A percentile compares a stretch with the other conserved stretches of the same genome.
These are phyloP conservation scores for Pyrrhopygopsis socrates DNA, from an alignment of 2,888 invertebrate genomes.

Conservation along the genomic window DNA sequence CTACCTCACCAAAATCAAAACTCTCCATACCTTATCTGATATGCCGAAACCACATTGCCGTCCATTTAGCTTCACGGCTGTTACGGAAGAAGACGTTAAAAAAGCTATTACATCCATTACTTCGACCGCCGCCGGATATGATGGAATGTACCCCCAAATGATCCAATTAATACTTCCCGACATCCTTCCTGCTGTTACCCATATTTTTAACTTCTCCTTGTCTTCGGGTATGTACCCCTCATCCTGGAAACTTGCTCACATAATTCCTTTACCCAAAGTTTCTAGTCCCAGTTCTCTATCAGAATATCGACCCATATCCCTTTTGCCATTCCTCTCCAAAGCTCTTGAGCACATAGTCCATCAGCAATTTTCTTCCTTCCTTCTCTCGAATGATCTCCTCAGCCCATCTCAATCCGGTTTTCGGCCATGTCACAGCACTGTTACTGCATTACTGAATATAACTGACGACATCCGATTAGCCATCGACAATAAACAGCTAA, in stretches of 20 bases:
- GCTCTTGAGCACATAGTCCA: slow-evolving; percentile 11
- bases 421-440: no score
- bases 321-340: slow-evolving; percentile 13
- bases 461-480: background rate
- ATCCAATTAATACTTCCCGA: background rate
- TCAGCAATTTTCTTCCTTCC: background rate
- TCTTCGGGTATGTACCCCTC: background rate
- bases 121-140: slow-evolving; percentile 7
- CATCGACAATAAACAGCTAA: slow-evolving; percentile 13
- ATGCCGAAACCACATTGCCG: background rate
- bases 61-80: slow-evolving; percentile 6
- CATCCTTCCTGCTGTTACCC: background rate
- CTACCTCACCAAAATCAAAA: background rate
- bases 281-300: background rate
- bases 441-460: slow-evolving; percentile 16
- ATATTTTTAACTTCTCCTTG: background rate
- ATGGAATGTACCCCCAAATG: background rate
- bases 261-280: background rate
- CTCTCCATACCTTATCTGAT: background rate
- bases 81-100: slow-evolving; percentile 33
- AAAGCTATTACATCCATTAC: slow-evolving; percentile 15
- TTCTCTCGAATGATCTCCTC: background rate
- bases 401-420: no score
- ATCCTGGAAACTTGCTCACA: background rate
- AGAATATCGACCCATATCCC: background rate